Percentiles rank a stretch among this genome's conserved stretches.
Conservation (phyloP, 2,797 vertebrate species). For the Lophius americanus region DNA sequence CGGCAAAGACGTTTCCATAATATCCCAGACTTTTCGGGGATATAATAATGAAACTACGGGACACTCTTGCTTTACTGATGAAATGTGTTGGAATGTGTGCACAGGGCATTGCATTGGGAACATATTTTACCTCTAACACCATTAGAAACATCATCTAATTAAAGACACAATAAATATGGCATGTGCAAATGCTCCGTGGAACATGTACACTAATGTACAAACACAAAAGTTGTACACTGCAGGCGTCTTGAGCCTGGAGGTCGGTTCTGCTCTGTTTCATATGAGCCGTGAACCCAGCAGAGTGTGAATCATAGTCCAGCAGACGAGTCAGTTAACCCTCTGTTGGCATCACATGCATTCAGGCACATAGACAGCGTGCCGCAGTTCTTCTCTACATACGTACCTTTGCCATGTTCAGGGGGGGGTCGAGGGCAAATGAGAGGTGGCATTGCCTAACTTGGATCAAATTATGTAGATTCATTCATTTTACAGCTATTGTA, state of each 20-base stretch:
- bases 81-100: too few relatives aligned
- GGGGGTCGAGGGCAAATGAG: slow-evolving; percentile 26
- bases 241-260: slow-evolving; percentile 35
- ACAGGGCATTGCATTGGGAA: not conserved
- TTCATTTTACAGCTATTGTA: not conserved
- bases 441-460: slow-evolving; percentile 18
- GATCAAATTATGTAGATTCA: slow-evolving; percentile 28
- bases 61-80: too few relatives aligned
- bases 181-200: slow-evolving; percentile 47
- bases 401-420: slow-evolving; percentile 24
- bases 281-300: slow-evolving; percentile 57
- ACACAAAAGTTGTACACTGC: slow-evolving; percentile 16
- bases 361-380: slow-evolving; percentile 46
- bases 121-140: slow-evolving; percentile 2
- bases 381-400: slow-evolving; percentile 46
- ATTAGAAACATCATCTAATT: slow-evolving; percentile 10
- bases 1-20: too few relatives aligned
- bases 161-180: slow-evolving; percentile 39
- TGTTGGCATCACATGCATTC: slow-evolving; percentile 42
- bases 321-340: slow-evolving; percentile 69
- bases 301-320: slow-evolving; percentile 66
- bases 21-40: too few relatives aligned
- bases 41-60: too few relatives aligned
- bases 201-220: slow-evolving; percentile 3
- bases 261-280: slow-evolving; percentile 57